Base-by-base conservation (phyloP, 2,888 invertebrate genomes). In the Mechanitis mazaeus region DNA sequence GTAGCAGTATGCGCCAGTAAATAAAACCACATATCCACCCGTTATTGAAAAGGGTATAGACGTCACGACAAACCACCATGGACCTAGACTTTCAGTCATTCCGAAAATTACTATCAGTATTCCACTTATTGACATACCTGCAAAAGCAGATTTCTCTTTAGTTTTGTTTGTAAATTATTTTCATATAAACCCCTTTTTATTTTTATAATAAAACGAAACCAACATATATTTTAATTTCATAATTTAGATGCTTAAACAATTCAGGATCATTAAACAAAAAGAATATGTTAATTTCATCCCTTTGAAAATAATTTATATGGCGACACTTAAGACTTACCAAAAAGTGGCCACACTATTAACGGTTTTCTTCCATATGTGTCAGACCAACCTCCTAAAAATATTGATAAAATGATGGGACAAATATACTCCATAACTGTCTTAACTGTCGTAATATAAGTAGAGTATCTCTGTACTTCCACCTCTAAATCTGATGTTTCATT, bases 311-410 rank as follows among this genome's bases (percentile, higher is more conserved):
- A 5, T 35, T 42, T 9, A 7, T 42, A 42, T 20, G 20, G 42
- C 42, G 9, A 42, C 42, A 42, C 20, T 20, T 20, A 20, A 7
- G 9, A 3, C 83, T 84, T 78, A 93, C 94, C 94, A 67, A 91
- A 77, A 64, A 93, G 85, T 3, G 94, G 91, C 69, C 92, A 85
- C 5, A 94, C 76, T 54, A 96, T 74, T 56, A 95, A 84, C 3
- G 95, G 94, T 75, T 94, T 93, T 56, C 95, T 90, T 38, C 96
- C 96, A 82, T 94, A 92, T 66, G 92, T 93, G 75, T 96, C 95
- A 55, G 95, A 95, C 95, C 95, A 96, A 0, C 95, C 94, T 3
- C 95, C 96, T 65, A 95, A 78, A 75, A 95, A 95, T 57, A 95
- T 85, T 55, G 94, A 93, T 5, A 94, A 77, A 56, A 94, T 73